These are phyloP conservation scores for Mylabris phalerata DNA, from an alignment of 1,140 invertebrate genomes.

Conservation along the genomic window DNA sequence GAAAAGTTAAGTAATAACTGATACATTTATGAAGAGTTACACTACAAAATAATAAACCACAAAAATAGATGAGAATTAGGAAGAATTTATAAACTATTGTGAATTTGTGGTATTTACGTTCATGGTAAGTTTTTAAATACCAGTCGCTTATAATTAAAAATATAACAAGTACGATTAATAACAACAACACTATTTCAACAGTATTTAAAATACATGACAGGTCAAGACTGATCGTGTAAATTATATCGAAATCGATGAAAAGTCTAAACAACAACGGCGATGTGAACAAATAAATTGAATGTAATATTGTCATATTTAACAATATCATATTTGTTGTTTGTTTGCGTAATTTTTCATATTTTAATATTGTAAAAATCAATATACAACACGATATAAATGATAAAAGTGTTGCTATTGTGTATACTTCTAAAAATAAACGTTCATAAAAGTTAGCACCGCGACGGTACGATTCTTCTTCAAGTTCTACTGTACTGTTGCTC, in stretches of 20 bases:
- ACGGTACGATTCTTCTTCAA: not conserved
- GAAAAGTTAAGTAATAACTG: too few species aligned
- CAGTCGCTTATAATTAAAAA: not conserved
- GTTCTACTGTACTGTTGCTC: not conserved
- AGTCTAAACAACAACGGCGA: constrained; percentile 6
- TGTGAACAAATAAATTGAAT: constrained; percentile 4
- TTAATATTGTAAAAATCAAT: constrained; percentile 18
- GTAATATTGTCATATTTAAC: constrained; percentile 8
- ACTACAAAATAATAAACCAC: too few species aligned
- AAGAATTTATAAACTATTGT: too few species aligned
- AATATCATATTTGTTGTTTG: constrained; percentile 14
- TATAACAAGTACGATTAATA: not conserved
- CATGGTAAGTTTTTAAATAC: too few species aligned
- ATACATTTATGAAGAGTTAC: too few species aligned
- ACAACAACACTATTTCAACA: not conserved
- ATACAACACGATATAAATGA: constrained; percentile 6
- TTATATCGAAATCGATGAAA: not conserved
- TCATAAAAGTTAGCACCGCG: not conserved
- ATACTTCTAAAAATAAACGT: constrained; percentile 11
- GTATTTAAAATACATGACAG: too few species aligned
- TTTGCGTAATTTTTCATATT: constrained; percentile 14
- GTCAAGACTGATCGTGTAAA: not conserved
- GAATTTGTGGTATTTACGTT: too few species aligned
- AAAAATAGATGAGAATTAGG: too few species aligned
- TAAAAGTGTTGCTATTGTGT: constrained; percentile 9